Conservation (phyloP, 1,140 invertebrate species). For the Drosophila ironensis region DNA sequence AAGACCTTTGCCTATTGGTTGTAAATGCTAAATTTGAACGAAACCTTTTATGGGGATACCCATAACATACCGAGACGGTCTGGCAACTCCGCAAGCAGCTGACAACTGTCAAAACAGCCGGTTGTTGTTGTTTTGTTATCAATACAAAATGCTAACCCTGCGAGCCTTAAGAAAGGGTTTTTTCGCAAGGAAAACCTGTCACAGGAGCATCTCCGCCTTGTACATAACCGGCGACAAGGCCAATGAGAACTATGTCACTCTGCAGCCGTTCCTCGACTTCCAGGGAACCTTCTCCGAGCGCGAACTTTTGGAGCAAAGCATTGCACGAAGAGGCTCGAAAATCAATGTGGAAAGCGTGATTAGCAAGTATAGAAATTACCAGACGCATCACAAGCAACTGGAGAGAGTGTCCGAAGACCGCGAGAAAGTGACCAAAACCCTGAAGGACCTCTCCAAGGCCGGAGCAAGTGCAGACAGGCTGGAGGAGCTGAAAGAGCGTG, state of each 20-base stretch:
- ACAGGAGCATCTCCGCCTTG: conserved; percentile 83
- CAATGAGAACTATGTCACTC: conserved; percentile 83
- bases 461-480: background rate
- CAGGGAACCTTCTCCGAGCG: conserved; percentile 83
- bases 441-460: conserved; percentile 54
- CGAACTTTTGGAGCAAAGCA: conserved; percentile 82
- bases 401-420: conserved; percentile 80
- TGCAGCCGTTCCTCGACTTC: conserved; percentile 85
- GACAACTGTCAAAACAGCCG: background rate
- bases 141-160: conserved; percentile 42
- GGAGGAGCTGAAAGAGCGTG: conserved; percentile 82
- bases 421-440: conserved; percentile 55
- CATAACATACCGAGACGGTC: background rate
- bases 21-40: background rate
- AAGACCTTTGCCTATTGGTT: too few species aligned
- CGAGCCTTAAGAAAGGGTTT: conserved; percentile 1
- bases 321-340: conserved; percentile 82
- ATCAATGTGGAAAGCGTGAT: conserved; percentile 83
- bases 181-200: background rate
- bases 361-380: conserved; percentile 83
- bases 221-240: conserved; percentile 85
- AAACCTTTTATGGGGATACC: background rate
- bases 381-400: conserved; percentile 80
- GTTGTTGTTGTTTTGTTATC: conserved; percentile 17
- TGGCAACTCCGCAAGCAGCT: conserved; percentile 30